These are phyloP conservation scores for Drosophila setosimentum DNA, from an alignment of 2,888 invertebrate species.

Conservation along the genomic window DNA sequence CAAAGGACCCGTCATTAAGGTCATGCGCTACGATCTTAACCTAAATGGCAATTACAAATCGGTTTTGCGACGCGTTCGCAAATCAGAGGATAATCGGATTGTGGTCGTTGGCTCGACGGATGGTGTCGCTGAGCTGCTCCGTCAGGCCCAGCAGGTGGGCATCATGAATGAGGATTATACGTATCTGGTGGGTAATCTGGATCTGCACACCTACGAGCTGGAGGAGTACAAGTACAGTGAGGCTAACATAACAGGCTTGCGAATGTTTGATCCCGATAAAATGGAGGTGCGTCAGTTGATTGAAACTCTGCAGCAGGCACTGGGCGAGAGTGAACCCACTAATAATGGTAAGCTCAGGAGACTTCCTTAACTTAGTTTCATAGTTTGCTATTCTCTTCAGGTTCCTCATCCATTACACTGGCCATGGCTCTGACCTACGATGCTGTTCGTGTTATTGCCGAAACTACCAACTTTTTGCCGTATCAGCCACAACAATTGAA, in stretches of 20 bases:
- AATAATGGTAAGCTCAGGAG: constrained; percentile 39
- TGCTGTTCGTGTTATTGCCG: constrained; percentile 92
- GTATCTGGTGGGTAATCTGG: constrained; percentile 92
- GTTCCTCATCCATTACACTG: constrained; percentile 85
- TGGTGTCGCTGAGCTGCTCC: constrained; percentile 87
- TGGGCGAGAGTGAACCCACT: constrained; percentile 58
- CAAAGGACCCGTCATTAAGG: constrained; percentile 86
- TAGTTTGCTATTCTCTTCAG: constrained; percentile 27
- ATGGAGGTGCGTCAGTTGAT: constrained; percentile 85
- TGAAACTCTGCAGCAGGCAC: constrained; percentile 52
- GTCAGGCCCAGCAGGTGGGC: constrained; percentile 95
- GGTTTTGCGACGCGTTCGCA: constrained; percentile 89
- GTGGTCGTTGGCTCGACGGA: constrained; percentile 90
- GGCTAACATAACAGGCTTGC: constrained; percentile 92
- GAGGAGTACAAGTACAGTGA: constrained; percentile 92
- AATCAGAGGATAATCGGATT: constrained; percentile 89
- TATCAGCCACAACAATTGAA: constrained; percentile 86
- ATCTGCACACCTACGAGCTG: constrained; percentile 88
- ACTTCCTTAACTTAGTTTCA: accelerated
- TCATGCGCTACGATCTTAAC: constrained; percentile 89
- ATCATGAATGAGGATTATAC: constrained; percentile 97
- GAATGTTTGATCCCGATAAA: constrained; percentile 88
- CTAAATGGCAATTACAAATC: constrained; percentile 89
- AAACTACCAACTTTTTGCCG: constrained; percentile 89
- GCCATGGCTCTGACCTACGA: constrained; percentile 94